Evolutionary conservation across 2,888 invertebrate species (phyloP).

Genomic region (Coelopa pilipes): DNA sequence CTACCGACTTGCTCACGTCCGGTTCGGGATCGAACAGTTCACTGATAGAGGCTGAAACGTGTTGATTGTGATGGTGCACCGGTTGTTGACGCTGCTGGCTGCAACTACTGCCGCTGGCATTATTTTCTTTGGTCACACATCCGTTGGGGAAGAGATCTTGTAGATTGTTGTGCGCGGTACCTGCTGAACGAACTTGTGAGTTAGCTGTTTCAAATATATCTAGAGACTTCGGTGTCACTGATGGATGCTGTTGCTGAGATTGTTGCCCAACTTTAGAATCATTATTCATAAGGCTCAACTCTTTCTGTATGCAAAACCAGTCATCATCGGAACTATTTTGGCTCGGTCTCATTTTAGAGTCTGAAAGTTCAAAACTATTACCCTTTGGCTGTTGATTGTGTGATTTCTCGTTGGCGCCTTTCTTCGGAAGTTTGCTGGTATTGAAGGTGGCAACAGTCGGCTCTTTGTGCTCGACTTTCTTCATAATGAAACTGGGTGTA

Average conservation of each 20-base stretch:
- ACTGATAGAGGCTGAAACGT: conserved; percentile 49
- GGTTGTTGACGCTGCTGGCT: conserved; percentile 60
- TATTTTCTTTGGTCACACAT: conserved; percentile 53
- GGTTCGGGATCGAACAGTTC: conserved; percentile 62
- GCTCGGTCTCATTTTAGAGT: conserved; percentile 30
- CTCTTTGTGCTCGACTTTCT: conserved; percentile 60
- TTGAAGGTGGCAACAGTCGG: conserved; percentile 9
- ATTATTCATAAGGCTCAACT: conserved; percentile 64
- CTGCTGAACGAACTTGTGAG: conserved; percentile 41
- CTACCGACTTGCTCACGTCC: conserved; percentile 64
- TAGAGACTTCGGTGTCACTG: conserved; percentile 31
- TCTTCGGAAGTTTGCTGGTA: conserved; percentile 5
- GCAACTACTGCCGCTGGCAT: conserved; percentile 48
- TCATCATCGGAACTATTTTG: conserved; percentile 73
- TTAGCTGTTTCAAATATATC: conserved; percentile 37
- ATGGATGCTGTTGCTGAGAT: conserved; percentile 37
- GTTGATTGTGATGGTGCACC: conserved; percentile 50
- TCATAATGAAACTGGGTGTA: conserved; percentile 66
- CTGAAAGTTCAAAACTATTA: conserved; percentile 31
- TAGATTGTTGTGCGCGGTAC: conserved; percentile 39
- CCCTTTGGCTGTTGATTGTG: conserved; percentile 40
- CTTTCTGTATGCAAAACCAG: conserved; percentile 63
- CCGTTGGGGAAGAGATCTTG: conserved; percentile 64
- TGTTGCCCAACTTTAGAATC: conserved; percentile 34
- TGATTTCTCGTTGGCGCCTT: conserved; percentile 18